Base-by-base conservation (phyloP, 2,888 invertebrate genomes). In the Hedychridium roseum region DNA sequence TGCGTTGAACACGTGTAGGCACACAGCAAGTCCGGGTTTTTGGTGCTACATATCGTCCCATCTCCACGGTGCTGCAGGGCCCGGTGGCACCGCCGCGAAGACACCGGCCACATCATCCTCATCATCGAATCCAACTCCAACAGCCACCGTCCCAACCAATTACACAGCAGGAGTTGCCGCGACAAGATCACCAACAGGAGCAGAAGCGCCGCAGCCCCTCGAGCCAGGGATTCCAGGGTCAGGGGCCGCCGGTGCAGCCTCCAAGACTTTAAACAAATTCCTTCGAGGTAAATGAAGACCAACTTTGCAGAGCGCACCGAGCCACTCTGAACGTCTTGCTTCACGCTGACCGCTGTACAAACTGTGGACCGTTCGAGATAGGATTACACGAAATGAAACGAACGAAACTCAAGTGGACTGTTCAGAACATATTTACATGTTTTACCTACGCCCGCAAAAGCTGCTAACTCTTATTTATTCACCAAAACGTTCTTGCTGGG, bases 31-130 rank as follows among this genome's bases (percentile, higher is more conserved):
- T 52, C 74, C 76, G 65, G 68, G 77, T 69, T 71, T 78, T 67
- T 78, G 78, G 78, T 78, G 76, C 74, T 78, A 78, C 76, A 72
- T 78, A 72, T 78, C 78, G 63, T 70, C 76, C 68, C 76, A 76
- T 68, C 73, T 77, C 62, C 74, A 73, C 70, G 72, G 74, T 69
- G 56, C 70, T 51, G 66, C 63, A 68, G 68, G 65, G 63, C 35
- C 74, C 74, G 54, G 70, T 74, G 68, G 74, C 70, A 43, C 76
- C 74, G 36, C 73, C 76, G 49, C 75, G 76, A 74, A 71, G 71
- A 70, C 74, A 73, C 65, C 74, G 74, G 57, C 60, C 66, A 65
- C 73, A 64, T 67, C 71, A 37, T 30, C 56, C 49, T 42, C 53
- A 60, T 43, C 55, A 57, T 45, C 50, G 48, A 49, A 42, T 45